Evolutionary conservation across 2,888 invertebrate genomes (phyloP), one percentile per base, ranked within the genome.

Genomic region (Stratiomys singularior): DNA sequence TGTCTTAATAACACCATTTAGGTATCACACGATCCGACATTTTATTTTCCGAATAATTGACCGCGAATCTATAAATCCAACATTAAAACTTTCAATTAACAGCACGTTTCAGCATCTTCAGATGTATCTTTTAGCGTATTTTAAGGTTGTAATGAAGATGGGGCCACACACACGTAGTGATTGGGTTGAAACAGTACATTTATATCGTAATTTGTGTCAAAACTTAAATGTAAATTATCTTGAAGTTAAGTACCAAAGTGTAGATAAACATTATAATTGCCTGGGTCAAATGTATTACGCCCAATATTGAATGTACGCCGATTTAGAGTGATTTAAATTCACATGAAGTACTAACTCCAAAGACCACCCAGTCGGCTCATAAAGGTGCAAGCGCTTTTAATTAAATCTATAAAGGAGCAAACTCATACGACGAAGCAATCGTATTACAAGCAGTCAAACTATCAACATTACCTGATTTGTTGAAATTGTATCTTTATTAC

Each of bases 1-100:
- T 63, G 63, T 63, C 63, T 66, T 37, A 66, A 66, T 66, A 66
- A 66, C 9, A 66, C 21, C 37, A 52, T 18, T 52, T 30, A 66
- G 28, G 18, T 66, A 66, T 66, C 30, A 37, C 37, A 37, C 30
- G 5, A 64, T 64, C 64, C 30, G 13, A 60, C n/a, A 37, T n/a
- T 37, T 66, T 37, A 66, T 66, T 66, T 37, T n/a, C 66, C 23
- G 21, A 11, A 27, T 66, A 66, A 66, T 66, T 66, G 66, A 66
- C 66, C 66, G 66, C 66, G 37, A 37, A 66, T 66, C 66, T 66
- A 66, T 37, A 66, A 37, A 66, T 21, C 27, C 30, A 9, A 64
- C 64, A 13, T 21, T 64, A 30, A 37, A 66, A 66, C 7, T 60
- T 64, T 30, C 30, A 64, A n/a, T 64, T 64, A 64, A 64, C 64